These are phyloP conservation scores for Tubulanus polymorphus DNA, from an alignment of 2,888 invertebrate species.

Conservation along the genomic window DNA sequence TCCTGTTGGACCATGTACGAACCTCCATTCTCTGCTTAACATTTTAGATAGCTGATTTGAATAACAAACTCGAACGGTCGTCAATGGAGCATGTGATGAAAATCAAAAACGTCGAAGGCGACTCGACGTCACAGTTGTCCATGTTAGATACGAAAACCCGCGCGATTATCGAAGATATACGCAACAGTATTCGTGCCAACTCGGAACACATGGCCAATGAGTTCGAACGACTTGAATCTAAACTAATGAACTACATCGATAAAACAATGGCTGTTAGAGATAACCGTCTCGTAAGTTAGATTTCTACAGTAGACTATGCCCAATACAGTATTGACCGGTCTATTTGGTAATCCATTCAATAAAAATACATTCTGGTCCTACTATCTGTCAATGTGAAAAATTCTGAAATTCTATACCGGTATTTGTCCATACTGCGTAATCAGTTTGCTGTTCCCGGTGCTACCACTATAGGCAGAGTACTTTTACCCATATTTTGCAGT, in stretches of 20 bases:
- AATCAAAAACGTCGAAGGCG: constrained; percentile 40
- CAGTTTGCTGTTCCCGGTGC: too few species aligned
- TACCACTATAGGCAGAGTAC: too few species aligned
- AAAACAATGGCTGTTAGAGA: constrained; percentile 13
- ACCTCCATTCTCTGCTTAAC: not conserved
- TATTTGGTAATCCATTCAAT: too few species aligned
- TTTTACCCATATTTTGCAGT: too few species aligned
- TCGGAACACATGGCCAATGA: constrained; percentile 35
- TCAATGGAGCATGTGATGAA: constrained; percentile 32
- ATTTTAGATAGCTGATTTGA: constrained; percentile 18
- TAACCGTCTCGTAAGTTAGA: not conserved
- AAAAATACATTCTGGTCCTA: too few species aligned
- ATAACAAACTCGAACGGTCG: constrained; percentile 27
- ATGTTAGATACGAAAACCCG: constrained; percentile 41
- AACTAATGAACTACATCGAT: constrained; percentile 35
- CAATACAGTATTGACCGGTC: too few species aligned
- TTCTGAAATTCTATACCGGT: too few species aligned
- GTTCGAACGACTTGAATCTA: constrained; percentile 43
- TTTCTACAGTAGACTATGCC: too few species aligned
- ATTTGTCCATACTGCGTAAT: too few species aligned
- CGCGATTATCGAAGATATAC: constrained; percentile 39
- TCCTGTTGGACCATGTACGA: not conserved
- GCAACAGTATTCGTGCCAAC: constrained; percentile 28
- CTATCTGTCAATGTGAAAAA: too few species aligned
- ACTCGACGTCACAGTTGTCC: constrained; percentile 39